Evolutionary conservation across 2,888 invertebrate genomes (phyloP), one percentile per base, ranked within the genome.

Genomic region (Isotomurus palustris): DNA sequence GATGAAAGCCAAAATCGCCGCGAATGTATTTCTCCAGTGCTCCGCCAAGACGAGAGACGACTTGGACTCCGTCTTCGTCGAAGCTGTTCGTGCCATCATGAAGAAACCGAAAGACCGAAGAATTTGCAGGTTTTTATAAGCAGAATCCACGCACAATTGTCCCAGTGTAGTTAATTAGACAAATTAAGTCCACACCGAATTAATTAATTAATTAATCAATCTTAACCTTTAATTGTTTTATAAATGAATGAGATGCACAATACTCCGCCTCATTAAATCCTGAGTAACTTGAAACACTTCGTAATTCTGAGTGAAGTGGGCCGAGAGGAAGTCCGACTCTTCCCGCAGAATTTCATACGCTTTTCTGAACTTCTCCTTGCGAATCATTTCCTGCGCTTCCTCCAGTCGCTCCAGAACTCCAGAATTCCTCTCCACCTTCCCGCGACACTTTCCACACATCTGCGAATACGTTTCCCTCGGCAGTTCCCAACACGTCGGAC

Each of bases 11-110:
- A 86, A 84, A 77, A 81, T 81, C 53, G 83, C 83, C 71, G 90
- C 90, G 2, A 80, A 81, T 55, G 84, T 83, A 53, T 82, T 88
- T 69, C 83, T 89, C 32, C 90, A 91, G 75, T 91, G 91, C 73
- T 92, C 91, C 0, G 89, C 91, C 8, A 81, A 87, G 73, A 83
- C 84, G 65, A 82, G 84, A 68, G 79, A 82, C 66, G 86, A 87
- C 72, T 81, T 92, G 62, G 80, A 82, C 56, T 82, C 84, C 65
- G 88, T 91, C 6, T 89, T 91, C 72, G 80, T 83, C 69, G 86
- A 86, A 73, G 87, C 88, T 2, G 83, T 88, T 28, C 79, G 84
- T n/a, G n/a, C n/a, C n/a, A n/a, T n/a, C n/a, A n/a, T n/a, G n/a
- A n/a, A n/a, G n/a, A n/a, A n/a, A n/a, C n/a, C n/a, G n/a, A n/a